A percentile compares a stretch with the other conserved stretches of the same genome.
phyloP scores from a whole-genome alignment of 2,888 invertebrate species.

The Ferdinandea cuprea region DNA sequence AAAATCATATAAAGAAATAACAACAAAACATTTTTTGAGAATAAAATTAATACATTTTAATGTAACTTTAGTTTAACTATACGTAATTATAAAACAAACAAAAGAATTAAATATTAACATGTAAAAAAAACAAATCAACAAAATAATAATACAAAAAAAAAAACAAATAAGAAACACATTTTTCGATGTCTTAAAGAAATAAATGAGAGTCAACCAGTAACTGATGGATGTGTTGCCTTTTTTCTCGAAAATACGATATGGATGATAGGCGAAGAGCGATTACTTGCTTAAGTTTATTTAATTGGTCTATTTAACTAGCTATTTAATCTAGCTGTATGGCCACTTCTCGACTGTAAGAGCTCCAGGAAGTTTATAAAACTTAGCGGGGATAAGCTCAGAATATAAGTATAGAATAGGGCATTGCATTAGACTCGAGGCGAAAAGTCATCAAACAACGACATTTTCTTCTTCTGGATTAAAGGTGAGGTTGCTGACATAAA shows the following conservation, averaged over 20 bases:
- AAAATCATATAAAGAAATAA: constrained; percentile 36
- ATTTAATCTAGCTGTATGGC: too few species aligned
- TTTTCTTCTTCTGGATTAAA: too few species aligned
- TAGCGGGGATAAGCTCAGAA: too few species aligned
- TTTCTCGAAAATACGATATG: background rate
- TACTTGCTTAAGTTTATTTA: too few species aligned
- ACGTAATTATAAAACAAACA: constrained; percentile 52
- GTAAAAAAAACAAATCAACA: constrained; percentile 64
- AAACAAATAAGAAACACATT: constrained; percentile 62
- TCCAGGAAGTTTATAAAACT: too few species aligned
- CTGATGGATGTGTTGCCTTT: constrained; percentile 6
- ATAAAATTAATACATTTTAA: constrained; percentile 36
- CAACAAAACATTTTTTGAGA: constrained; percentile 24
- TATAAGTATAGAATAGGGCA: too few species aligned
- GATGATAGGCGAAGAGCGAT: background rate
- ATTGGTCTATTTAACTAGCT: too few species aligned
- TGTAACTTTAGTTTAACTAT: constrained; percentile 69
- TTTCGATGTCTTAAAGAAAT: constrained; percentile 68
- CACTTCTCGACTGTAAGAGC: too few species aligned
- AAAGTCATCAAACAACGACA: background rate
- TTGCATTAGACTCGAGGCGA: too few species aligned
- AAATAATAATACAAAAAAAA: constrained; percentile 48
- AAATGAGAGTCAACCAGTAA: constrained; percentile 61
- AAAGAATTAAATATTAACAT: constrained; percentile 70
- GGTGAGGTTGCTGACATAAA: too few species aligned